A percentile compares a stretch with the other conserved stretches of the same genome.
Conservation (phyloP, 2,888 invertebrate species). For the Pardosa pseudoannulata region DNA sequence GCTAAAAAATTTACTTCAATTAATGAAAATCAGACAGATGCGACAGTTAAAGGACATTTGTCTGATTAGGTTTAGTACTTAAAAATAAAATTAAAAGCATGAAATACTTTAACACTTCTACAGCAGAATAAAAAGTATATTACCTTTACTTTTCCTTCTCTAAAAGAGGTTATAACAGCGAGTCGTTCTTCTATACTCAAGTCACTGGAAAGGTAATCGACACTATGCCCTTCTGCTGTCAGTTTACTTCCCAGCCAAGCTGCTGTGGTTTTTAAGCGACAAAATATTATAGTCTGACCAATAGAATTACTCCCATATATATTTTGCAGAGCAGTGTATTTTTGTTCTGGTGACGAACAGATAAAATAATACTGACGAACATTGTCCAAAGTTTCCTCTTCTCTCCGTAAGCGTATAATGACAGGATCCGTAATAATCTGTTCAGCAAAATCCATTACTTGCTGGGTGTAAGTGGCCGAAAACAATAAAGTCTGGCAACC, state of each 20-base stretch:
- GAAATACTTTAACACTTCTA: too few species aligned
- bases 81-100: neutral
- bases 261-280: slow-evolving; percentile 78
- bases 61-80: too few species aligned
- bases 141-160: slow-evolving; percentile 94
- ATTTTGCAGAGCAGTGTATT: slow-evolving; percentile 94
- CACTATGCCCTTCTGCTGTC: slow-evolving; percentile 91
- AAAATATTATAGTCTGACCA: slow-evolving; percentile 99
- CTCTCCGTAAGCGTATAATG: slow-evolving; percentile 83
- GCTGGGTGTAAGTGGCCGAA: slow-evolving; percentile 95
- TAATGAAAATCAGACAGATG: too few species aligned
- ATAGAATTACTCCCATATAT: slow-evolving; percentile 97
- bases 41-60: too few species aligned
- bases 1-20: too few species aligned
- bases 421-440: slow-evolving; percentile 94
- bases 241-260: slow-evolving; percentile 88
- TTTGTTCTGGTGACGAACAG: slow-evolving; percentile 89
- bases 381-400: slow-evolving; percentile 96
- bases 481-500: slow-evolving; percentile 99
- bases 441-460: slow-evolving; percentile 97
- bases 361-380: slow-evolving; percentile 96
- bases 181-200: slow-evolving; percentile 95
- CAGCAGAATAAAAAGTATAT: slow-evolving; percentile 79
- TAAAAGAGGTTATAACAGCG: slow-evolving; percentile 90
- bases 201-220: slow-evolving; percentile 94